phyloP scores from a whole-genome alignment of 1,140 invertebrate genomes.

The Hermatobates lingyangjiaoensis region DNA sequence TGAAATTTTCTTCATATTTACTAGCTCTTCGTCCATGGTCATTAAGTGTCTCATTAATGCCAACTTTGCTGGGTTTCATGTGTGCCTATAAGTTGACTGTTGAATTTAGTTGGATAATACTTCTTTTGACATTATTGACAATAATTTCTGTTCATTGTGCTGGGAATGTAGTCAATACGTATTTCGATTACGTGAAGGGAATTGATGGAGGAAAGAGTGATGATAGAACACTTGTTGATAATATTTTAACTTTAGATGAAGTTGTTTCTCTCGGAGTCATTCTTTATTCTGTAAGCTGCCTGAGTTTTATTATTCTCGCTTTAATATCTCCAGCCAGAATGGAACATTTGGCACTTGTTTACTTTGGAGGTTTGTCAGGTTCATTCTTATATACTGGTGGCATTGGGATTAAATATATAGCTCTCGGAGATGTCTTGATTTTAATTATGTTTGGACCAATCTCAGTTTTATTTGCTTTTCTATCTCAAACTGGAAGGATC shows the following conservation, averaged over 20 bases:
- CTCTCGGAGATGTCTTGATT: conserved; percentile 44
- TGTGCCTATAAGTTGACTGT: conserved; percentile 57
- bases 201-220: conserved; percentile 83
- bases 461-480: conserved; percentile 82
- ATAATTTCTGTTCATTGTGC: conserved; percentile 82
- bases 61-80: conserved; percentile 67
- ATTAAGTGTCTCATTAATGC: conserved; percentile 72
- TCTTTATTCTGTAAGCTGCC: conserved; percentile 67
- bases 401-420: conserved; percentile 39
- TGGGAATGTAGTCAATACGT: conserved; percentile 92
- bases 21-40: conserved; percentile 81
- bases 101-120: conserved; percentile 55
- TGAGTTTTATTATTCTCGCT: conserved; percentile 67
- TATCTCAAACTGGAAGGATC: conserved; percentile 72
- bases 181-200: conserved; percentile 84
- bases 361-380: conserved; percentile 90
- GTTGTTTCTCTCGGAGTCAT: conserved; percentile 61
- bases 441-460: conserved; percentile 86
- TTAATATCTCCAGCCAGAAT: conserved; percentile 71
- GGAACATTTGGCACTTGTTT: conserved; percentile 83
- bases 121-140: conserved; percentile 63
- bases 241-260: conserved; percentile 67
- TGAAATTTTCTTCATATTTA: conserved; percentile 55
- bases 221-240: conserved; percentile 80
- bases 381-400: conserved; percentile 65